Conservation (phyloP, 2,888 invertebrate species). For the Thalpophila matura region DNA sequence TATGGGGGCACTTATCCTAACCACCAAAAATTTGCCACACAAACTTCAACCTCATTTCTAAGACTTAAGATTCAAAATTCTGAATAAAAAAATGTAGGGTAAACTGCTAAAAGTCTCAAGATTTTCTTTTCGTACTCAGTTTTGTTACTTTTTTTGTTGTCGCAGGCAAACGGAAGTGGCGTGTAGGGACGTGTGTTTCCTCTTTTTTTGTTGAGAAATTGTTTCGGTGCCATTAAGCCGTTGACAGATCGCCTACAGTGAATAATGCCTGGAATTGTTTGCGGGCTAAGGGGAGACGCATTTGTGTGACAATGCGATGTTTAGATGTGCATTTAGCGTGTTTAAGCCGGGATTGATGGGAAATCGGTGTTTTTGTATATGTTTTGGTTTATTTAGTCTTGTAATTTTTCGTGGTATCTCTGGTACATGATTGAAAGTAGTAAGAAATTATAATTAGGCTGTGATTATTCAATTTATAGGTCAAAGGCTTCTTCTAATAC, state of each 20-base stretch:
- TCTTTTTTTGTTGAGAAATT: constrained; percentile 89
- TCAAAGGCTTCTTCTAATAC: too few species aligned
- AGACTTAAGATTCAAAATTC: constrained; percentile 45
- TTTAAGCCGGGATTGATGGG: constrained; percentile 45
- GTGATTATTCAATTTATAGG: too few species aligned
- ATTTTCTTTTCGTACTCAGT: constrained; percentile 79
- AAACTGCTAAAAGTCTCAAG: constrained; percentile 74
- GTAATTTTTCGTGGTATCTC: neutral
- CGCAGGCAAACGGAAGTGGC: constrained; percentile 85
- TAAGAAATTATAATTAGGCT: too few species aligned
- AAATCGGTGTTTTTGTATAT: neutral
- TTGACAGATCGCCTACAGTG: constrained; percentile 88
- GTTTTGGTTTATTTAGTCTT: constrained; percentile 3
- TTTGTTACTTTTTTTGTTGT: constrained; percentile 87
- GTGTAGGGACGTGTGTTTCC: constrained; percentile 88
- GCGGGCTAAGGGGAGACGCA: constrained; percentile 69
- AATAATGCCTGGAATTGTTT: constrained; percentile 87
- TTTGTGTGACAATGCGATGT: constrained; percentile 78
- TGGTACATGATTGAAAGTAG: neutral
- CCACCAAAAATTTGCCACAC: constrained; percentile 41
- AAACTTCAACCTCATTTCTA: constrained; percentile 49
- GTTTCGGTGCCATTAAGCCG: constrained; percentile 90
- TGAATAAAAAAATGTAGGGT: constrained; percentile 67
- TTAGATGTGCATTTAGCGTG: constrained; percentile 66
- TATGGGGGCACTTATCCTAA: constrained; percentile 71